Base-by-base conservation (phyloP, 2,113 vertebrate genomes). In the Henicopernis longicauda region DNA sequence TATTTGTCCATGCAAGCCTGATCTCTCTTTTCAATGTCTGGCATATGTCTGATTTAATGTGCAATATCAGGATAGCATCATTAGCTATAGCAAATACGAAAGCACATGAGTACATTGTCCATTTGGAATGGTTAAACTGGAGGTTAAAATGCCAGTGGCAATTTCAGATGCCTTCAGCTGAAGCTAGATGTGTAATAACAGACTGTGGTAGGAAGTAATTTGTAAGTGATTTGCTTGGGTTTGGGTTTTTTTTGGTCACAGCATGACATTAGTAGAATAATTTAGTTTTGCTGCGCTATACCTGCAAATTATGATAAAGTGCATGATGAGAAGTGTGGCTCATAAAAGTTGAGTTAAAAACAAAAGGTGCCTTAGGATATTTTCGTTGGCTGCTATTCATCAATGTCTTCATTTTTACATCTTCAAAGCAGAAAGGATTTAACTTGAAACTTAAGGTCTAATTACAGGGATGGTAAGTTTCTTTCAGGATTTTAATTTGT, bases 291-390 rank as follows among this genome's bases (percentile, higher is more conserved):
- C 49, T 82, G 78, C 73, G n/a, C 44, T 63, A 2, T 63, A 65
- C 12, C 11, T 88, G 45, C 6, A 27, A 63, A 31, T 74, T 23
- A 40, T 91, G 26, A 16, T 76, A 26, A 85, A 85, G 15, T 55
- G 14, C 34, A 9, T 49, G 26, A 27, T 0, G 0, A 50, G 15
- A 79, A 27, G 3, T 25, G 5, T 27, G 11, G 13, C 4, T 90
- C 25, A 27, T 26, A n/a, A 23, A 90, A 36, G 7, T 40, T 40
- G 13, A 65, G 3, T 80, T 74, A 52, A 90, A 82, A 96, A 9
- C 16, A 67, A 55, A 69, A 77, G 14, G 47, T 70, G 14, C 23
- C 25, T 74, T 34, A 34, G 23, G 11, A 34, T 72, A 19, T 76
- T 88, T 90, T 74, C 80, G 11, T 47, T 85, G 52, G 12, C 57